Evolutionary conservation across 2,888 invertebrate genomes (phyloP), one percentile per base, ranked within the genome.

Genomic region (Carterocephalus palaemon): DNA sequence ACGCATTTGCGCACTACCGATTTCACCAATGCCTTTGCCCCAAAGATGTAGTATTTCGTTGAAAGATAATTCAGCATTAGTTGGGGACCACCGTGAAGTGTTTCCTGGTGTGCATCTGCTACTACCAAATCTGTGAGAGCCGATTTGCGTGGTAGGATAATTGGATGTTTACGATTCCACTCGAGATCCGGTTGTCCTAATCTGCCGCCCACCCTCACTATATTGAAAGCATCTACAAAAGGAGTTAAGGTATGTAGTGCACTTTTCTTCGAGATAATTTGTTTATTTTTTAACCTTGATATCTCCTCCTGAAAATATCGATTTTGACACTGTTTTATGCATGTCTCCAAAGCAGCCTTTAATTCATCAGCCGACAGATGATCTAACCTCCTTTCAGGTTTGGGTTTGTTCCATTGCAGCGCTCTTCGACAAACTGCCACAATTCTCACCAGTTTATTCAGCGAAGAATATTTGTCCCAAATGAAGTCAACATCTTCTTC

Each of bases 131-230:
- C 37, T 0, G 48, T 34, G 1, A 45, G 2, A 23, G 47, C 45
- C 2, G 23, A 10, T 3, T 29, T 40, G 1, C 26, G 2, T 2
- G 46, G 51, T 20, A 53, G 40, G 3, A 53, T 26, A 12, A 48
- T 40, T 7, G 52, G 50, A 15, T 53, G 50, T 29, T 48, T 53
- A 4, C 5, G 15, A 19, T 19, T 19, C 19, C 6, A 3, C 3
- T 3, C 3, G 4, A 19, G 19, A 19, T 2, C n/a, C n/a, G 46
- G 10, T 6, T 42, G 32, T 20, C 32, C 23, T 6, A 51, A 16
- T 5, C 49, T 23, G 2, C 52, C 49, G 20, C 49, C 47, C 4
- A 48, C 43, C 23, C 46, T 33, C n/a, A 51, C 12, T 4, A 42
- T 15, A 3, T 37, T 43, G 2, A 39, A 5, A 1, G 29, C 16